Conservation (phyloP, 2,113 vertebrate genomes). For the Ovis canadensis region DNA sequence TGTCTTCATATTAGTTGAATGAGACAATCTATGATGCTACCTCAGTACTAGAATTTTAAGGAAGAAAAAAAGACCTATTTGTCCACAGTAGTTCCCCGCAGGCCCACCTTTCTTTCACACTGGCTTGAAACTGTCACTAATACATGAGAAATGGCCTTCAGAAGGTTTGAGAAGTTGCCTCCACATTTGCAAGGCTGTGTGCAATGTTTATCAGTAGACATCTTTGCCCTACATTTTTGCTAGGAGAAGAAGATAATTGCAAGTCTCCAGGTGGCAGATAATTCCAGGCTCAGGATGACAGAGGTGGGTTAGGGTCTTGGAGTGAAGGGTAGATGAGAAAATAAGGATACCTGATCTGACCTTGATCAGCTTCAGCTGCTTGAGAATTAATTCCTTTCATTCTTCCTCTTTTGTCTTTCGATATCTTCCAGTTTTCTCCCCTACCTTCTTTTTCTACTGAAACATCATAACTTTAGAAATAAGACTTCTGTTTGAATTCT, state of each 20-base stretch:
- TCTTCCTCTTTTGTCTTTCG: not conserved
- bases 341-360: not conserved
- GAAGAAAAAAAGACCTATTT: not conserved
- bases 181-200: not conserved
- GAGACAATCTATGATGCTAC: not conserved
- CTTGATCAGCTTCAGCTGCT: not conserved
- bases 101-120: not conserved
- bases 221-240: not conserved
- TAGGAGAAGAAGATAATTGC: not conserved
- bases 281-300: not conserved
- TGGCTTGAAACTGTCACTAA: not conserved
- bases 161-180: not conserved
- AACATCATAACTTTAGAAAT: not conserved
- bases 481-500: not conserved
- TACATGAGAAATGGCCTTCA: not conserved
- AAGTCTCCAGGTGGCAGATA: not conserved
- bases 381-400: not conserved
- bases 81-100: not conserved
- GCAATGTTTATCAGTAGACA: not conserved
- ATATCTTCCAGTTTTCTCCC: not conserved
- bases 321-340: not conserved
- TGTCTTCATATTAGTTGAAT: not conserved
- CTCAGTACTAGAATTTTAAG: not conserved
- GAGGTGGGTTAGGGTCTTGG: not conserved
- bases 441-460: not conserved